Base-by-base conservation (phyloP, 2,113 vertebrate genomes). In the Channa argus region DNA sequence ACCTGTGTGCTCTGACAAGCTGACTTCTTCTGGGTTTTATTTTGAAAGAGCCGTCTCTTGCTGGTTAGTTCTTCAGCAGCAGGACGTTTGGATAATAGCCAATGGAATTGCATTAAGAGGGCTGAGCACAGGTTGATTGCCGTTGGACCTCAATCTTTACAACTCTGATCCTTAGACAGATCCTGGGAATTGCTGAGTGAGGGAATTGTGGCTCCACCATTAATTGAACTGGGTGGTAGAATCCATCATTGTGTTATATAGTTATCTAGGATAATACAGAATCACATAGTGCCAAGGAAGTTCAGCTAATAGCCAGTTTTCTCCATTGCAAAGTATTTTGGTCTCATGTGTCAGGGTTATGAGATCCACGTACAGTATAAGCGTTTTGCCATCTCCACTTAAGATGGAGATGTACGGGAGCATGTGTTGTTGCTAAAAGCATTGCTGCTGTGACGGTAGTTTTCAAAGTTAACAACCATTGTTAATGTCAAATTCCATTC, bases 1-100 rank as follows among this genome's bases (percentile, higher is more conserved):
- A 74, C 43, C 51, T 37, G 6, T 12, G 9, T 3, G 13, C 36
- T 64, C 53, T 61, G 78, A 84, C 77, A 77, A 50, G 64, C 68
- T 51, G 77, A 82, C 80, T 44, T 79, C 52, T 80, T 71, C 63
- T 71, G 80, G 75, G 82, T 80, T 77, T 77, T 60, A 41, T 80
- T 82, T 86, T 54, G 72, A 76, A 86, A 76, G 69, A 84, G 63
- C 86, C 65, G 79, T 85, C 84, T 74, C 61, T 88, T 76, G 38
- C 12, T 9, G 1, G 15, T 56, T n/a, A 33, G 67, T 72, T 15
- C n/a, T 44, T 51, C 15, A 46, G 46, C 14, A 3, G 6, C 77
- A 68, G 63, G 60, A 56, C 5, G 3, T 73, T 63, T 54, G 71
- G 43, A 61, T 6, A 45, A 51, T 38, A 63, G 54, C 5, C 24